Conservation (phyloP, 1,140 invertebrate genomes). For the Scylla paramamosain region DNA sequence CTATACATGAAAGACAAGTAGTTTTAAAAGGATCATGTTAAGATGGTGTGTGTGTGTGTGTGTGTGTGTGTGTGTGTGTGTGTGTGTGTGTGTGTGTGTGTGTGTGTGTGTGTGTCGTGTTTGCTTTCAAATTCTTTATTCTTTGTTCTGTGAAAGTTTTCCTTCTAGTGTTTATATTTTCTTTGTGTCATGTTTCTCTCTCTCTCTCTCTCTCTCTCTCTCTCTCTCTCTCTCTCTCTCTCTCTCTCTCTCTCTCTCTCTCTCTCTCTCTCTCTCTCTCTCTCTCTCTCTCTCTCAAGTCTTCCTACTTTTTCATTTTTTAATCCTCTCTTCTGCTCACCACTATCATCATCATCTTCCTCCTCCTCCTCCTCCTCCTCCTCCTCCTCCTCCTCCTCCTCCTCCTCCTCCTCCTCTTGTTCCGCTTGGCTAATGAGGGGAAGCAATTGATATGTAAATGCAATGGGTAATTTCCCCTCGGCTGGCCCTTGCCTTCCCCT, state of each 20-base stretch:
- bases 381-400: neutral
- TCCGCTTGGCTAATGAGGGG: conserved; percentile 52
- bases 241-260: neutral
- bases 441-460: conserved; percentile 64
- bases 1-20: neutral
- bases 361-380: neutral
- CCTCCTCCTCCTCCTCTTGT: neutral
- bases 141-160: neutral
- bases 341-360: neutral
- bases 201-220: neutral
- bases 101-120: neutral
- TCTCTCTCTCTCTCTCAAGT: neutral
- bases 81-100: conserved; percentile 3
- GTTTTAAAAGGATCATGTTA: neutral
- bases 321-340: neutral
- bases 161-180: neutral
- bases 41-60: neutral
- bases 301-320: too few relatives aligned
- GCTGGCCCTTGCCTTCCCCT: conserved; percentile 40
- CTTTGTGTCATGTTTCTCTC: neutral
- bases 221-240: conserved; percentile 6
- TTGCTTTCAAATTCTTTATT: neutral
- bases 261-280: conserved; percentile 4
- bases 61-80: conserved; percentile 3
- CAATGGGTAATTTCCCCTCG: conserved; percentile 54